Conservation (phyloP, 2,888 invertebrate genomes). For the Esperia sulphurella region DNA sequence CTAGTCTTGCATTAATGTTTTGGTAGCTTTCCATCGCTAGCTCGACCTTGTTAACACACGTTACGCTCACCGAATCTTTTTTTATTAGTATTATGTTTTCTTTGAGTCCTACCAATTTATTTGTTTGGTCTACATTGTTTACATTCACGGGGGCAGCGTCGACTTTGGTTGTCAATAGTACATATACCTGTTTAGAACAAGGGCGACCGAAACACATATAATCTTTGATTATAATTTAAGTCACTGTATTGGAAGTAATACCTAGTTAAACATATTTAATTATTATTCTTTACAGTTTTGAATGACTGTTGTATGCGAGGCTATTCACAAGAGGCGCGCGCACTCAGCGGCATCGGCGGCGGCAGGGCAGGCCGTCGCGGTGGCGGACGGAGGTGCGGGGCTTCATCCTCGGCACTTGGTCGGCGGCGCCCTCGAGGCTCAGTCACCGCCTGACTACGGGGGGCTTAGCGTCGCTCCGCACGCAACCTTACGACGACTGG, state of each 20-base stretch:
- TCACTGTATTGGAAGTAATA: too few relatives aligned
- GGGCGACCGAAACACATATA: too few relatives aligned
- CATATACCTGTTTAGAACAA: too few relatives aligned
- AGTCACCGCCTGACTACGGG: conserved; percentile 59
- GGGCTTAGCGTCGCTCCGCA: conserved; percentile 41
- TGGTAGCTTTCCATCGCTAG: conserved; percentile 5
- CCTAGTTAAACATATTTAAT: too few relatives aligned
- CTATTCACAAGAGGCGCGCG: conserved; percentile 54
- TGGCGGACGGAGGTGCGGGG: conserved; percentile 32
- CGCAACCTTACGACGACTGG: conserved; percentile 40
- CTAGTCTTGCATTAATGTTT: conserved; percentile 7
- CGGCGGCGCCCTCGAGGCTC: conserved; percentile 63
- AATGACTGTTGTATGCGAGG: conserved; percentile 34
- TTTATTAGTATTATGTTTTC: too few relatives aligned
- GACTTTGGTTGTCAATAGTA: too few relatives aligned
- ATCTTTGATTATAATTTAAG: too few relatives aligned
- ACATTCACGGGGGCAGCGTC: too few relatives aligned
- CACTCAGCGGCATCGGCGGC: conserved; percentile 34
- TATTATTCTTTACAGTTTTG: conserved; percentile 1
- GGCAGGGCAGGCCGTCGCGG: conserved; percentile 13
- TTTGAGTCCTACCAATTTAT: too few relatives aligned
- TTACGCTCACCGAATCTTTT: not conserved
- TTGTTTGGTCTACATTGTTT: too few relatives aligned
- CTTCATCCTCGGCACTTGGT: conserved; percentile 39
- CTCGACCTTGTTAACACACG: not conserved